phyloP scores from a whole-genome alignment of 64 coral and sea anemone genomes.

The Dendronephthya gigantea region DNA sequence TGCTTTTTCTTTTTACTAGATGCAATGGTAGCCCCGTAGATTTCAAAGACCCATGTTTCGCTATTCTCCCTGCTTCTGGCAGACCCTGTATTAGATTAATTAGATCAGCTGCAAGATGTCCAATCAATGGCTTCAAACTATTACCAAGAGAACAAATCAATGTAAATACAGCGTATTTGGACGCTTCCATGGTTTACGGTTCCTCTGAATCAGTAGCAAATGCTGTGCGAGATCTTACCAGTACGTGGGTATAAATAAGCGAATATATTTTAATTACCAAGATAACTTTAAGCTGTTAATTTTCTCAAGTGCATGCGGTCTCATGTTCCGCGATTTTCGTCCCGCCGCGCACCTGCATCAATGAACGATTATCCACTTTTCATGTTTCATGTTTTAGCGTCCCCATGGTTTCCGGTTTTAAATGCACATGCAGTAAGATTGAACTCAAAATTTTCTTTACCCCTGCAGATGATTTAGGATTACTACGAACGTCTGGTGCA shows the following conservation, averaged over 20 bases:
- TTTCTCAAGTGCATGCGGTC: too few species aligned
- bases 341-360: too few species aligned
- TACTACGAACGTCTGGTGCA: not conserved
- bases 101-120: not conserved
- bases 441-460: not conserved
- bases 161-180: not conserved
- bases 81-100: not conserved
- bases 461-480: not conserved
- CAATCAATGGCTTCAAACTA: too few species aligned
- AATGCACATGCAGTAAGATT: too few species aligned
- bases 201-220: not conserved
- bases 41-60: not conserved
- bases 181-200: not conserved
- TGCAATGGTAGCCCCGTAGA: not conserved
- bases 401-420: too few species aligned
- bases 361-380: too few species aligned
- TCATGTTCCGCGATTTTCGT: too few species aligned
- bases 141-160: not conserved
- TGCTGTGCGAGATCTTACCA: not conserved
- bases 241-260: not conserved
- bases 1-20: not conserved
- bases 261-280: too few species aligned
- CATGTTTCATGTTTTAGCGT: too few species aligned
- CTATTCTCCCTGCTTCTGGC: not conserved
- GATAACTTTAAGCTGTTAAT: too few species aligned